phyloP scores from a whole-genome alignment of 2,113 vertebrate genomes.

The Otis tarda region DNA sequence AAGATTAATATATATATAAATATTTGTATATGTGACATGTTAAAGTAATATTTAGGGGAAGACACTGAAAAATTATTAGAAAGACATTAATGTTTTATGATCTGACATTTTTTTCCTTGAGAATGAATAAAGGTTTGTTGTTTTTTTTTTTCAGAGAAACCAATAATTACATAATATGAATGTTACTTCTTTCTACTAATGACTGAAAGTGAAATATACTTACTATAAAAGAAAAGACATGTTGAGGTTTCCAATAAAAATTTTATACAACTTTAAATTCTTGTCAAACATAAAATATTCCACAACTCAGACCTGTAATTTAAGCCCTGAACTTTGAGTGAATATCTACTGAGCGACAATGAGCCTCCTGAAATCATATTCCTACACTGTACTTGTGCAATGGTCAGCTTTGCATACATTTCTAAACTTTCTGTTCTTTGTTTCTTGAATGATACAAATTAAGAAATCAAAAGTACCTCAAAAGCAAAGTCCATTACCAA shows the following conservation, averaged over 20 bases:
- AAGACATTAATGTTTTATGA: not conserved
- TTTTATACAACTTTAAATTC: not conserved
- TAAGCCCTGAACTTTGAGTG: not conserved
- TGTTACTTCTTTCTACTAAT: not conserved
- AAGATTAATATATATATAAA: not conserved
- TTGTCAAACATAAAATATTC: not conserved
- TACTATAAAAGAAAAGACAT: not conserved
- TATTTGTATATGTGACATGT: not conserved
- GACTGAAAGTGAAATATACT: not conserved
- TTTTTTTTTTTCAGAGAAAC: not conserved
- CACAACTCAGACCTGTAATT: not conserved
- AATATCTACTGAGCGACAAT: not conserved
- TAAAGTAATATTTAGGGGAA: not conserved
- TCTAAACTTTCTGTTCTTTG: not conserved
- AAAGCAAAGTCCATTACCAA: not conserved
- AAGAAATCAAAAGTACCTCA: not conserved
- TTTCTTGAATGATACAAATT: not conserved
- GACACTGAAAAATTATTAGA: not conserved
- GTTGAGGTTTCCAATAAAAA: not conserved
- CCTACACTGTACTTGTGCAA: not conserved
- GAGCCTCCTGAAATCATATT: not conserved
- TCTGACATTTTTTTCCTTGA: not conserved
- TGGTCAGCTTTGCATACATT: not conserved
- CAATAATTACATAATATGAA: not conserved
- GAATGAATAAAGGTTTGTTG: not conserved